Percentiles rank a stretch among this genome's conserved stretches.
These are phyloP conservation scores for Cataglyphis cursor DNA, from an alignment of 2,888 invertebrate species.

Conservation along the genomic window DNA sequence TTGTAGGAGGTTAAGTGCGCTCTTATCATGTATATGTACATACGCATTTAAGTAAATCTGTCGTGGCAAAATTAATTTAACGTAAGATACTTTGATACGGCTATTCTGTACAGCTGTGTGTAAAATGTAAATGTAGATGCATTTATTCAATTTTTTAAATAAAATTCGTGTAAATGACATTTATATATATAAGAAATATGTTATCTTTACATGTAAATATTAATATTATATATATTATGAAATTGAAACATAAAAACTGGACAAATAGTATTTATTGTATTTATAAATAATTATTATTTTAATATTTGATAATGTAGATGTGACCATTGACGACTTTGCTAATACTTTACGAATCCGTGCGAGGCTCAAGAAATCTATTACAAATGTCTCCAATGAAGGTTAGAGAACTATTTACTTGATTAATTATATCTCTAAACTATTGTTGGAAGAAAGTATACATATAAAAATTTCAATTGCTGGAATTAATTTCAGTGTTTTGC, in stretches of 20 bases:
- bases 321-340: slow-evolving; percentile 90
- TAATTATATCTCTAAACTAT: background rate
- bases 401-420: slow-evolving; percentile 17
- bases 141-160: background rate
- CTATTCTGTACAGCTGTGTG: background rate
- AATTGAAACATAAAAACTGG: background rate
- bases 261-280: background rate
- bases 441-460: background rate
- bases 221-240: background rate
- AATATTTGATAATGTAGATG: slow-evolving; percentile 87
- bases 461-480: background rate
- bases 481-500: background rate
- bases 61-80: background rate
- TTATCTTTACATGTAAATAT: background rate
- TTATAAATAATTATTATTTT: background rate
- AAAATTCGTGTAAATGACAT: background rate
- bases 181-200: background rate
- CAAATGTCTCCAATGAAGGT: slow-evolving; percentile 70
- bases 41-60: slow-evolving; percentile 9
- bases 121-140: background rate
- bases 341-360: slow-evolving; percentile 87
- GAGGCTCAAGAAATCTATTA: slow-evolving; percentile 83
- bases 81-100: background rate
- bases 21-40: background rate
- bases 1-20: slow-evolving; percentile 66